Evolutionary conservation across 2,888 invertebrate genomes (phyloP).

Genomic region (Sepiola atlantica): DNA sequence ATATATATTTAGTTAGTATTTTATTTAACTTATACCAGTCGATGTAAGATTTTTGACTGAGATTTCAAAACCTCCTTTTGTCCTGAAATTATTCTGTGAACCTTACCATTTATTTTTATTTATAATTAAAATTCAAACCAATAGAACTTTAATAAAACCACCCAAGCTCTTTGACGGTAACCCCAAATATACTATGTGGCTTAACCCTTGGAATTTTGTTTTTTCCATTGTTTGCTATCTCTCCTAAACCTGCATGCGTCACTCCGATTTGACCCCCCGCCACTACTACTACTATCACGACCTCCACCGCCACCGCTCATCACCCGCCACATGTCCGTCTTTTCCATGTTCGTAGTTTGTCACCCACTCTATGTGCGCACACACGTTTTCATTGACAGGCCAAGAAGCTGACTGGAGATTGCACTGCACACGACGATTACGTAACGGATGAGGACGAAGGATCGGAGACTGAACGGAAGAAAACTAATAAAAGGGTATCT

Average conservation of each 20-base stretch:
- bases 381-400: constrained; percentile 70
- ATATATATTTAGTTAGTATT: background rate
- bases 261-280: background rate
- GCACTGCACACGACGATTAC: constrained; percentile 74
- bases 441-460: constrained; percentile 78
- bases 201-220: background rate
- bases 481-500: constrained; percentile 71
- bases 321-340: background rate
- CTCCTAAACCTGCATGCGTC: background rate
- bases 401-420: constrained; percentile 74
- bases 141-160: background rate
- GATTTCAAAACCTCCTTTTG: too few relatives aligned
- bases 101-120: background rate
- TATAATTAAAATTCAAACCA: background rate
- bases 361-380: constrained; percentile 40
- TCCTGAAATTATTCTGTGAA: background rate
- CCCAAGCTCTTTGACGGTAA: background rate
- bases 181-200: background rate
- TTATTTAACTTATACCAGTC: too few relatives aligned
- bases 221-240: background rate
- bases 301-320: background rate
- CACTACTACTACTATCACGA: background rate
- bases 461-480: constrained; percentile 73
- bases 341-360: background rate
- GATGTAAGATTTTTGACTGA: too few relatives aligned